Base-by-base conservation (phyloP, 2,113 vertebrate genomes). In the Cyprinus carpio region DNA sequence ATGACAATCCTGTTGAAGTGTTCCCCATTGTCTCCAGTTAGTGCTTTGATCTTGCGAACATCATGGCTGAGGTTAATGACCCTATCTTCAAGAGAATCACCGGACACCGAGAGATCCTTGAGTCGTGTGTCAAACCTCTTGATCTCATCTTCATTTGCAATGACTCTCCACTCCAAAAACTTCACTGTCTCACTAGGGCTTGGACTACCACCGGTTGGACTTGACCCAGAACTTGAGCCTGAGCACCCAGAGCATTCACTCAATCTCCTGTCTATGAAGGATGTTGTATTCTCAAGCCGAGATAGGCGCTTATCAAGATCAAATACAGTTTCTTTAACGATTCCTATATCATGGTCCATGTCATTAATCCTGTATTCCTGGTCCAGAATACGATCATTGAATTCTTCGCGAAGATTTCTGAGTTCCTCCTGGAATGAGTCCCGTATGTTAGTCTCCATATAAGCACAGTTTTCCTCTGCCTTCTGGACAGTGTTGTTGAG, bases 141-240 rank as follows among this genome's bases (percentile, higher is more conserved):
- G 82, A 97, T 94, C 77, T 95, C 92, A 29, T 92, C 92, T 86
- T 97, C 95, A 0, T 94, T 95, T 27, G 94, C 94, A 1, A 96
- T 88, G 27, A 97, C 92, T 86, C 94, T 94, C 91, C 92, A 96
- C 76, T 95, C 95, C 86, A 97, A 83, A 43, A 94, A 95, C 11
- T 95, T 94, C 67, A 96, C 90, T 37, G 93, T 92, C 46, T 91
- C 88, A 20, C 37, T 81, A 49, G 67, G 29, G 29, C 29, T 74
- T 0, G 64, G 8, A 16, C 11, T n/a, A 34, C 64, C 40, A 40
- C 60, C 76, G 16, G 82, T 67, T 13, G 76, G 75, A 23, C 71
- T 90, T 0, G 62, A 13, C 0, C 25, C 83, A 64, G 86, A 91
- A 64, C 56, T 89, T 0, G 60, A 12, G 0, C 31, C 84, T 13